These are phyloP conservation scores for Trichogramma dendrolimi DNA, from an alignment of 2,888 invertebrate species.

Conservation along the genomic window DNA sequence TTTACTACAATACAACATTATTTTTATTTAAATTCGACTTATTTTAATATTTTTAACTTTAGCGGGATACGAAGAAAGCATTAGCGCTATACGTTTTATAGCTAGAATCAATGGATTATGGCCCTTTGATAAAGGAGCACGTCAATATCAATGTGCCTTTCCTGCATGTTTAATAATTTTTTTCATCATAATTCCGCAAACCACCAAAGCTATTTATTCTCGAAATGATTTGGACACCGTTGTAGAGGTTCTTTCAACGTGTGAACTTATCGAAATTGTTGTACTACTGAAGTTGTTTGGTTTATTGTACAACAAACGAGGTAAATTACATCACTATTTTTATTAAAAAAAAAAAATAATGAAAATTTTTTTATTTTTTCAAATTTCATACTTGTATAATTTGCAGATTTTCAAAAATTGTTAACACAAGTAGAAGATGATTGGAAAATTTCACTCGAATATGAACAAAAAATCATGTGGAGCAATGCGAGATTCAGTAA, in stretches of 20 bases:
- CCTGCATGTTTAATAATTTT: slow-evolving; percentile 5
- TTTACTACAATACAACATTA: no score
- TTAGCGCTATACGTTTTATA: slow-evolving; percentile 36
- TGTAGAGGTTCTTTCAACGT: slow-evolving; percentile 16
- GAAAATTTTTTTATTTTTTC: not conserved
- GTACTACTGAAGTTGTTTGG: slow-evolving; percentile 15
- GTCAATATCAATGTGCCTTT: not conserved
- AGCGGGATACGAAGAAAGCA: slow-evolving; percentile 30
- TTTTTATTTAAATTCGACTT: no score
- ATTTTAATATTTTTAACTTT: not conserved
- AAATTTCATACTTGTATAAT: not conserved
- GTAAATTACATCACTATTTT: slow-evolving; percentile 6
- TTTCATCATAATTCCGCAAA: slow-evolving; percentile 21
- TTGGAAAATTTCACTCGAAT: slow-evolving; percentile 2
- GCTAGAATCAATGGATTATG: slow-evolving; percentile 36
- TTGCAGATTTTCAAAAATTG: slow-evolving; percentile 4
- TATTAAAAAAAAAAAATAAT: not conserved
- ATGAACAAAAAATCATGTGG: slow-evolving; percentile 16
- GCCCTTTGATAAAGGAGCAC: slow-evolving; percentile 26
- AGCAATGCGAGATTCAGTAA: slow-evolving; percentile 5
- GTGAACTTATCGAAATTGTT: slow-evolving; percentile 6
- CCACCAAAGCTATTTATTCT: not conserved
- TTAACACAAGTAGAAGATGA: slow-evolving; percentile 7
- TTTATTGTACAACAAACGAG: slow-evolving; percentile 14
- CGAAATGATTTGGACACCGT: slow-evolving; percentile 14